These are phyloP conservation scores for Hesperia comma DNA, from an alignment of 2,888 invertebrate species.

Conservation along the genomic window DNA sequence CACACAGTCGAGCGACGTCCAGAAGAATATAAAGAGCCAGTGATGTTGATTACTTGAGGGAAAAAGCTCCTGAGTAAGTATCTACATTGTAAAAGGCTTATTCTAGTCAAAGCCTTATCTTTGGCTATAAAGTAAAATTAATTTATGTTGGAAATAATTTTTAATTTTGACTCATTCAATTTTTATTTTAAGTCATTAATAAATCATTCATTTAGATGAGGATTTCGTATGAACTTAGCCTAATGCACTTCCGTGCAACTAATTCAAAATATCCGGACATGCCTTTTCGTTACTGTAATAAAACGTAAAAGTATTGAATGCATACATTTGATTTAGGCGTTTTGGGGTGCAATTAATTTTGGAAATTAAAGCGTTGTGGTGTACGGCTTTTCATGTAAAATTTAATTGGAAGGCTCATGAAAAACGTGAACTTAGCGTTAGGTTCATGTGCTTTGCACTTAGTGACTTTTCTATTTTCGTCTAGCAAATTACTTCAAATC, in stretches of 20 bases:
- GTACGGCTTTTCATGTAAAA: conserved; percentile 28
- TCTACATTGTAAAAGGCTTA: no score
- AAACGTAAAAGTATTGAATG: conserved; percentile 30
- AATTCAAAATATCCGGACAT: conserved; percentile 11
- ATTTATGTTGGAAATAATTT: no score
- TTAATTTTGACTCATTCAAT: no score
- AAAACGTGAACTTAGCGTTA: conserved; percentile 14
- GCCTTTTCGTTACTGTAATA: conserved; percentile 14
- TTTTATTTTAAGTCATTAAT: no score
- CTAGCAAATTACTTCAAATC: not conserved
- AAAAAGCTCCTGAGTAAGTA: no score
- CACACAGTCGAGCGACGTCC: no score
- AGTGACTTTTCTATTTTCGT: conserved; percentile 17
- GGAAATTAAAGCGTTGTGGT: conserved; percentile 31
- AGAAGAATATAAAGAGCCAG: no score
- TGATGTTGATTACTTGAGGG: no score
- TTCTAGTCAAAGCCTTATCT: no score
- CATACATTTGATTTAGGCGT: conserved; percentile 32
- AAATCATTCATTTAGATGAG: no score
- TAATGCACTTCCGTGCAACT: conserved; percentile 1
- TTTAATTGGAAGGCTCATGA: conserved; percentile 29
- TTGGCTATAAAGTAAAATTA: no score
- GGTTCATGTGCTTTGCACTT: not conserved
- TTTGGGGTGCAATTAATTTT: conserved; percentile 34
- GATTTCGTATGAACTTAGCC: conserved; percentile 8